phyloP scores from a whole-genome alignment of 2,888 invertebrate genomes.

The Synanthedon andrenaeformis region DNA sequence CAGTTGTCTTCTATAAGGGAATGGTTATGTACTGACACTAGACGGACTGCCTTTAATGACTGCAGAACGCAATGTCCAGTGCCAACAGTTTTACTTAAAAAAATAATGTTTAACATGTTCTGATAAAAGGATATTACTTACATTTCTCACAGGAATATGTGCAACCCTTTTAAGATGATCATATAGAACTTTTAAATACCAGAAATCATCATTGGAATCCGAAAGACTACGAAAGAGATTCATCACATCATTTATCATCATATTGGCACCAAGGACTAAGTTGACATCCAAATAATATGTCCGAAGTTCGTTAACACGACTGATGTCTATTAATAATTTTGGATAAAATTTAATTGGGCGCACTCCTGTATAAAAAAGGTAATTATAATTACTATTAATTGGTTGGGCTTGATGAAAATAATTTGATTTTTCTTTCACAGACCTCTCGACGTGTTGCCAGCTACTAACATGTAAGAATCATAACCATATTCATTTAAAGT shows the following conservation, averaged over 20 bases:
- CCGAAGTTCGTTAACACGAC: slow-evolving; percentile 1
- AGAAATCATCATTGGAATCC: slow-evolving; percentile 43
- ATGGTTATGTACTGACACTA: too few relatives aligned
- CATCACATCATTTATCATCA: slow-evolving; percentile 62
- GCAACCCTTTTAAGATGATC: slow-evolving; percentile 76
- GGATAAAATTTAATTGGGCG: slow-evolving; percentile 5
- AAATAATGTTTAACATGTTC: too few relatives aligned
- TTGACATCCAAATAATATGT: slow-evolving; percentile 4
- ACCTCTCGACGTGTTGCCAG: slow-evolving; percentile 82
- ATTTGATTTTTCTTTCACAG: background rate
- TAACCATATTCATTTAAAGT: slow-evolving; percentile 50
- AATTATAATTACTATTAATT: too few relatives aligned
- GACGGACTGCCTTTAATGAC: too few relatives aligned
- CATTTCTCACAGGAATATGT: slow-evolving; percentile 78
- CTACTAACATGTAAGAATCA: slow-evolving; percentile 71
- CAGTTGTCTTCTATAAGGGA: too few relatives aligned
- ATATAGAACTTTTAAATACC: slow-evolving; percentile 68
- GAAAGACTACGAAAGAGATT: slow-evolving; percentile 41
- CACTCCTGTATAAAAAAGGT: slow-evolving; percentile 2
- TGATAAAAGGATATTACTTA: slow-evolving; percentile 29
- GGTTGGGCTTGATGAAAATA: background rate
- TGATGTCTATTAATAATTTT: slow-evolving; percentile 4
- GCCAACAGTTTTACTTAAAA: too few relatives aligned
- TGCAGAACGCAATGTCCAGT: too few relatives aligned
- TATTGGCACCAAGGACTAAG: slow-evolving; percentile 20